Evolutionary conservation across 2,797 vertebrate genomes (phyloP).

Genomic region (Furcifer pardalis): DNA sequence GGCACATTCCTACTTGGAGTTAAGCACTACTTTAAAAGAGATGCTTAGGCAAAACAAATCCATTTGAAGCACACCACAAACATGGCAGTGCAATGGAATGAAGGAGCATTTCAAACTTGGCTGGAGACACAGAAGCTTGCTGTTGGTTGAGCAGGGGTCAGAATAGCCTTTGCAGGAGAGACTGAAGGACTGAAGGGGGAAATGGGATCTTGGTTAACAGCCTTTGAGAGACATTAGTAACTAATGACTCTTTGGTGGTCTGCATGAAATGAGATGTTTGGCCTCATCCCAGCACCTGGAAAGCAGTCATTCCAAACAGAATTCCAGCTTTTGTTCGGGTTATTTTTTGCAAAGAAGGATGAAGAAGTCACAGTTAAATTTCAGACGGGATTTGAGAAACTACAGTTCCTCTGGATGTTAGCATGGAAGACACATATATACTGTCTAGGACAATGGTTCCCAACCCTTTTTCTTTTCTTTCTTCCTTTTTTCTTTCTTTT

Average conservation of each 20-base stretch:
- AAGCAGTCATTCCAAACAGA: not conserved
- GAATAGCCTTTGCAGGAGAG: not conserved
- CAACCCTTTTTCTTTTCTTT: too few species aligned
- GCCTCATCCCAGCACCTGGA: not conserved
- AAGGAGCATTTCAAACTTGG: not conserved
- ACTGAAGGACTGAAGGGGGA: not conserved
- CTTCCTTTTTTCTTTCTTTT: too few species aligned
- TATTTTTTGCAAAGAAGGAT: not conserved
- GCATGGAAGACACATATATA: too few species aligned
- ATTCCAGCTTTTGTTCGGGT: not conserved
- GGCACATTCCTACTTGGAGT: slow-evolving; percentile 78
- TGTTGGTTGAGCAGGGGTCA: rapidly evolving
- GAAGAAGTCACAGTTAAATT: not conserved
- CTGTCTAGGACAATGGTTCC: too few species aligned
- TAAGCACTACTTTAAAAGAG: slow-evolving; percentile 77
- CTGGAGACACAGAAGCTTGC: not conserved
- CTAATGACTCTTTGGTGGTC: slow-evolving; percentile 2
- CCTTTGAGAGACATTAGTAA: slow-evolving; percentile 20
- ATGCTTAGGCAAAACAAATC: slow-evolving; percentile 71
- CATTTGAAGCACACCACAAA: slow-evolving; percentile 63
- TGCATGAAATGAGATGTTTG: slow-evolving; percentile 13
- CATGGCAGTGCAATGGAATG: slow-evolving; percentile 35
- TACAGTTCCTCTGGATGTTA: not conserved
- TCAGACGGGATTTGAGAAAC: not conserved
- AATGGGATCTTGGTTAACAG: not conserved